Evolutionary conservation across 1,140 invertebrate species (phyloP).

Genomic region (Vanessa tameamea): DNA sequence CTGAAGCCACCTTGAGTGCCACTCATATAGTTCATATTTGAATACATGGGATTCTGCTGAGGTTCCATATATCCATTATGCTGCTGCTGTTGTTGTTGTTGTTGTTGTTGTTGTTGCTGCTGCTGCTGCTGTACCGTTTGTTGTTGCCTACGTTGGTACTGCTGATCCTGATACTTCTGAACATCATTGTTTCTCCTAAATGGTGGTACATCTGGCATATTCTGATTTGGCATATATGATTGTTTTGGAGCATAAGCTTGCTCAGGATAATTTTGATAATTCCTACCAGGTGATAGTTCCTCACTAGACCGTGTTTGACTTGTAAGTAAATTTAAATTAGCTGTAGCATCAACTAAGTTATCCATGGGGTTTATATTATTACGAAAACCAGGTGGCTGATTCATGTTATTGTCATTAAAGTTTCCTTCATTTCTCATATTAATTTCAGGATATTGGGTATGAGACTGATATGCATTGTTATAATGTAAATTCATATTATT

Average conservation of each 20-base stretch:
- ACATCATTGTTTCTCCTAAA: constrained; percentile 60
- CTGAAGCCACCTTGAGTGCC: constrained; percentile 49
- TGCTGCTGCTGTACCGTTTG: constrained; percentile 50
- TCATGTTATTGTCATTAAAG: constrained; percentile 56
- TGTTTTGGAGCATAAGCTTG: constrained; percentile 54
- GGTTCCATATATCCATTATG: constrained; percentile 70
- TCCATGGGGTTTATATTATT: constrained; percentile 63
- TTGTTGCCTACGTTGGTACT: constrained; percentile 53
- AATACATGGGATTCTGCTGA: constrained; percentile 55
- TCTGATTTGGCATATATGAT: constrained; percentile 53
- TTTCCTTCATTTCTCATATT: constrained; percentile 57
- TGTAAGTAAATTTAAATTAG: constrained; percentile 66
- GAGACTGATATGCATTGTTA: constrained; percentile 59
- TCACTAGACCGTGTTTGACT: constrained; percentile 56
- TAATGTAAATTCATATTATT: constrained; percentile 56
- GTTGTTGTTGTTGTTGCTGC: constrained; percentile 49
- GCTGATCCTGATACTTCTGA: constrained; percentile 60
- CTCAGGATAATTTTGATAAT: constrained; percentile 53
- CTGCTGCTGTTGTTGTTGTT: constrained; percentile 57
- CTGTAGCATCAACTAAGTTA: constrained; percentile 66
- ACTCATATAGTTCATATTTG: constrained; percentile 59
- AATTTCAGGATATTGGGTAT: constrained; percentile 57
- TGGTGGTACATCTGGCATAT: constrained; percentile 53
- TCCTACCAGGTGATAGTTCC: constrained; percentile 51
- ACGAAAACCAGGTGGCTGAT: constrained; percentile 56